Base-by-base conservation (phyloP, 2,888 invertebrate genomes). In the Polydesmus complanatus region DNA sequence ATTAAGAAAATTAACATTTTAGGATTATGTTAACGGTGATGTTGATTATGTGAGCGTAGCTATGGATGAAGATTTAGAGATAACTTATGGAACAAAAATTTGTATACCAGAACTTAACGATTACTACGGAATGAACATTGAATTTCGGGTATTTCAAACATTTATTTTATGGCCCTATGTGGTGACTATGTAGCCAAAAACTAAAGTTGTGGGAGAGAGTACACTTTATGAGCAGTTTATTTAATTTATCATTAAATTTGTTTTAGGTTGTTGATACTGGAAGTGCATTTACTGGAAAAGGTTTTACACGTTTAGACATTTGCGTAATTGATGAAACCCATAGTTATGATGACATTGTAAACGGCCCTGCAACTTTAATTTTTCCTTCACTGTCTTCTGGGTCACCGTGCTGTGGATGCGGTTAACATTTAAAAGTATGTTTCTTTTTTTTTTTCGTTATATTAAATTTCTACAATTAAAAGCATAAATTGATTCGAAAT, bases 21-120 rank as follows among this genome's bases (percentile, higher is more conserved):
- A 61, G 61, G 52, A 26, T 5, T 61, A 23, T 27, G 26, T 61
- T 49, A 52, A 49, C 19, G 61, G 61, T 1, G 37, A 56, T 25
- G 61, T 19, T n/a, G 26, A 51, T 51, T 61, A 57, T 51, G 61
- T 61, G 3, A 52, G 57, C 23, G 61, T 61, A 21, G 61, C 61
- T 26, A 61, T 61, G 61, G 61, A 61, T 52, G 23, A 50, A 21
- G n/a, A 61, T 11, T 27, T 57, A 37, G 21, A 61, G 47, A 51
- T 61, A 11, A 61, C 50, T 11, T 61, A 61, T 52, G 61, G 61
- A 51, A 56, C 57, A 1, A 51, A 61, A 25, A 19, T 61, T 1
- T 61, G 61, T 21, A 61, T 61, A 52, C 61, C 61, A 8, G 61
- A 61, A 23, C 59, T 61, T 21, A 61, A 61, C 47, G 53, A 61